Conservation (phyloP, 2,797 vertebrate genomes). For the Gadopsis marmoratus region DNA sequence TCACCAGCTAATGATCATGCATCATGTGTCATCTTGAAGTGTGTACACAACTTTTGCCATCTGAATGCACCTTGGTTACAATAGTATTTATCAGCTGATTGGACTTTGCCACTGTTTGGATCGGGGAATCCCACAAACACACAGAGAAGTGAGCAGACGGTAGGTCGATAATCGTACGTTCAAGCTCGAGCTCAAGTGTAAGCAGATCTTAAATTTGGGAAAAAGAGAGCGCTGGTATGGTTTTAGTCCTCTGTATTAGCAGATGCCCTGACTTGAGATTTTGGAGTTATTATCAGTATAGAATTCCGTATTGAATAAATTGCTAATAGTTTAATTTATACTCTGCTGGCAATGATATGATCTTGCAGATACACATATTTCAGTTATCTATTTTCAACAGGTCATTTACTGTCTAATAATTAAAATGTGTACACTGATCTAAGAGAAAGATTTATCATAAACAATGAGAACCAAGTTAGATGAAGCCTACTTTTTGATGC, state of each 20-base stretch:
- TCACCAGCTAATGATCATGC: constrained; percentile 4
- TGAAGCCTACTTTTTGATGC: background rate
- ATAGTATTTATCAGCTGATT: too few relatives aligned
- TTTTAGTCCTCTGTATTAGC: background rate
- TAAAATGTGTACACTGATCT: background rate
- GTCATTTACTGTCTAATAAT: background rate
- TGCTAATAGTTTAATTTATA: background rate
- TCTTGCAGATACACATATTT: background rate
- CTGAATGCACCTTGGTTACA: too few relatives aligned
- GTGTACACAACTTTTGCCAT: background rate
- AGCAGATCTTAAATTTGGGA: background rate
- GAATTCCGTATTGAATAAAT: background rate
- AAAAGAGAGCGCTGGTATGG: background rate
- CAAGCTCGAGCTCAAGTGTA: too few relatives aligned
- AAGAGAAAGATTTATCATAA: constrained; percentile 3
- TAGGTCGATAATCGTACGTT: too few relatives aligned
- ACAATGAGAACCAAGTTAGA: background rate
- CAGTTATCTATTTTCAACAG: background rate
- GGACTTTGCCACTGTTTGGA: too few relatives aligned
- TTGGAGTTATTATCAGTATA: background rate
- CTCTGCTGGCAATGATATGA: background rate
- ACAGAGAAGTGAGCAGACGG: too few relatives aligned
- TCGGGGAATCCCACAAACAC: too few relatives aligned
- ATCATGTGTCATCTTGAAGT: too few relatives aligned
- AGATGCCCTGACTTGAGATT: constrained; percentile 5